Evolutionary conservation across 1,140 invertebrate species (phyloP), one percentile per base, ranked within the genome.

Genomic region (Ladona fulva): DNA sequence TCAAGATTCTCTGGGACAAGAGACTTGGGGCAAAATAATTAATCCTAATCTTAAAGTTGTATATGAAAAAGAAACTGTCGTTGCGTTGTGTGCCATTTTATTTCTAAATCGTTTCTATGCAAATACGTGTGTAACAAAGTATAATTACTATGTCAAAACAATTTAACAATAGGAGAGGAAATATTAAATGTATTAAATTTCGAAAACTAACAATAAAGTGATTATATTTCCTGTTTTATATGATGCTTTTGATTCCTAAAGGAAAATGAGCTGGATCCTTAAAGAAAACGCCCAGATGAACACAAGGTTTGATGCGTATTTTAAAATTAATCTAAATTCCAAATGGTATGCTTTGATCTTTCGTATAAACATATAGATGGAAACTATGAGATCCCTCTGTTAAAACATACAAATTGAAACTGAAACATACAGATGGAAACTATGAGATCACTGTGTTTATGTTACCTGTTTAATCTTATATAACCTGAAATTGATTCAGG

Each of bases 131-230:
- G 52, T 66, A 66, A 66, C 52, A 66, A 66, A 66, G 52, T 66
- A 66, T 6, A 66, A 16, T 6, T 66, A 66, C 14, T 19, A 66
- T 66, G 52, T 66, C 14, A 66, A 66, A 66, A 66, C 29, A 37
- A 66, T 19, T 22, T 66, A 66, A 16, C 52, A 6, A 66, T 66
- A 66, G 52, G 52, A 66, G n/a, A 66, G 52, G 52, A 66, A 66
- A 66, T 66, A 66, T 66, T 66, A 3, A 66, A 66, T 66, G 52
- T 66, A 66, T 66, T 66, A 22, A 3, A 66, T 19, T 66, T 66
- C n/a, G 52, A 66, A 66, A 66, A 66, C 52, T 66, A 66, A 66
- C 52, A 66, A 66, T 66, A 66, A 66, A 66, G 52, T 66, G 52
- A 66, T 22, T 66, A 66, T 66, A 66, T 66, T 66, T 66, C 52